Evolutionary conservation across 2,888 invertebrate species (phyloP).

Genomic region (Candidula unifasciata): DNA sequence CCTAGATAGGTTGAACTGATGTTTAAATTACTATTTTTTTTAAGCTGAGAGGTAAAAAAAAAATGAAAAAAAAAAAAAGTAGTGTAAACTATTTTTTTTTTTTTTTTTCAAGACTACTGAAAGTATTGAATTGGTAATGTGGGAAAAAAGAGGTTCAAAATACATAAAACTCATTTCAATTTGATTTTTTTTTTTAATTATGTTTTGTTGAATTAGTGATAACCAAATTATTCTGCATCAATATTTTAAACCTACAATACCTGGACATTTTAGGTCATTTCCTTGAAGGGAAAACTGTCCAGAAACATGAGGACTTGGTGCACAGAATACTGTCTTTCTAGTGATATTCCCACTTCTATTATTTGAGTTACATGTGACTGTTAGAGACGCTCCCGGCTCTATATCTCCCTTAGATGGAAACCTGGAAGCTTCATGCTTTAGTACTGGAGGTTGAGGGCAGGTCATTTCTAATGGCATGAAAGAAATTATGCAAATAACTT

Average conservation of each 20-base stretch:
- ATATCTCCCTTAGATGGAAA: slow-evolving; percentile 22
- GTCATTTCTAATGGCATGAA: slow-evolving; percentile 1
- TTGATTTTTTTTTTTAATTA: too few species aligned
- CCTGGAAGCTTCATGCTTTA: background rate
- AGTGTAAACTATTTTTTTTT: too few species aligned
- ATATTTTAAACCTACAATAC: slow-evolving; percentile 44
- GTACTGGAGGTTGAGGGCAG: background rate
- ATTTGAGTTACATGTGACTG: slow-evolving; percentile 53
- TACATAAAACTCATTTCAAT: too few species aligned
- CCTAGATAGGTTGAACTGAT: too few species aligned
- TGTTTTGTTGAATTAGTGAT: too few species aligned
- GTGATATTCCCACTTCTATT: slow-evolving; percentile 36
- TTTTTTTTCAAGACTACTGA: too few species aligned
- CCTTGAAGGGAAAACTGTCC: slow-evolving; percentile 52
- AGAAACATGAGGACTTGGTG: slow-evolving; percentile 26
- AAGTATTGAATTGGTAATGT: too few species aligned
- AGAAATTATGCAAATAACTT: too few species aligned
- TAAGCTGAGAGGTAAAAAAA: too few species aligned
- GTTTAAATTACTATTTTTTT: too few species aligned
- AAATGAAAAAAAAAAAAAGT: too few species aligned
- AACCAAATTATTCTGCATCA: background rate
- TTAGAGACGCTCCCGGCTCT: slow-evolving; percentile 43
- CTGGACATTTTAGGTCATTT: slow-evolving; percentile 56
- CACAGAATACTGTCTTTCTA: slow-evolving; percentile 58
- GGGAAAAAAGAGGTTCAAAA: too few species aligned